phyloP scores from a whole-genome alignment of 2,113 vertebrate species.

The Thamnophis sirtalis region DNA sequence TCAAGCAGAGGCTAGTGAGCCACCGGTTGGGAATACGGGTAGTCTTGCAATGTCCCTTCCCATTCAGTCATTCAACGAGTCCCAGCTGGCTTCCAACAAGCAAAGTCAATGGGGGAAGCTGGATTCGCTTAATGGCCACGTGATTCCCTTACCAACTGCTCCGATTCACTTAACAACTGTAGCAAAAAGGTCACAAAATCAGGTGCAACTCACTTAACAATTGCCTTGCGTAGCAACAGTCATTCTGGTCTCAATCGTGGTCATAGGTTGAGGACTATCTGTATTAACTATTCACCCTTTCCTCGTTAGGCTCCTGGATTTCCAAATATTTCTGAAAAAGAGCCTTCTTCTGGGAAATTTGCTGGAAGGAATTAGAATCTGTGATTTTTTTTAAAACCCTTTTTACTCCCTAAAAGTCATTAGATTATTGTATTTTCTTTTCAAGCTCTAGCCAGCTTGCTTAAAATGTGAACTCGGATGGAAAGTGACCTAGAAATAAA shows the following conservation, averaged over 20 bases:
- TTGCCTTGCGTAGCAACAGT: background rate
- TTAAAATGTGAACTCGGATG: conserved; percentile 8
- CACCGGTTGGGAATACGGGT: background rate
- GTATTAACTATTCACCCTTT: background rate
- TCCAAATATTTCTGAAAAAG: background rate
- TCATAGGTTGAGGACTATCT: background rate
- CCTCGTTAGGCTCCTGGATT: background rate
- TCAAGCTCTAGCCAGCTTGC: background rate
- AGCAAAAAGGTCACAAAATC: background rate
- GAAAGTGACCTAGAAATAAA: background rate
- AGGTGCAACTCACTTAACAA: background rate
- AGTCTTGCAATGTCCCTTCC: background rate
- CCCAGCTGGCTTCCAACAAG: background rate
- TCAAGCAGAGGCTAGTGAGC: background rate
- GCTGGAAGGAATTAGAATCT: background rate
- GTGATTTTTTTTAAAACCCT: background rate
- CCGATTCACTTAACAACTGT: background rate
- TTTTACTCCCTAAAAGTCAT: background rate
- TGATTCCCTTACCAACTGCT: background rate
- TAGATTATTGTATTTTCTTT: background rate
- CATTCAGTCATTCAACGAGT: background rate
- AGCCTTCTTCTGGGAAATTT: background rate
- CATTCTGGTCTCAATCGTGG: background rate
- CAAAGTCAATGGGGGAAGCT: background rate
- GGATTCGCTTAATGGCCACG: background rate